Conservation (phyloP, 1,140 invertebrate species). For the Drosophila cardini region DNA sequence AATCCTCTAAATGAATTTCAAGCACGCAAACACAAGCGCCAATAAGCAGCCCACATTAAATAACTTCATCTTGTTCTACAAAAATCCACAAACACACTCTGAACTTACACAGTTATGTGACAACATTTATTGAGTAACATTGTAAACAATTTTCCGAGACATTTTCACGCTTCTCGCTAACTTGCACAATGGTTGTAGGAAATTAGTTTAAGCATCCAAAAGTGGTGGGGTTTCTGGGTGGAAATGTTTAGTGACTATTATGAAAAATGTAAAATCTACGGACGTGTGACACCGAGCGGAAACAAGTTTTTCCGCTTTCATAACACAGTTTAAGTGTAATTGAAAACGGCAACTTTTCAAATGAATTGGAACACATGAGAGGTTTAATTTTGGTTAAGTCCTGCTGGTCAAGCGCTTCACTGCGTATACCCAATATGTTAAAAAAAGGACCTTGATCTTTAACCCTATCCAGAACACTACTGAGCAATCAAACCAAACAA, state of each 20-base stretch:
- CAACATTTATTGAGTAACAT: conserved; percentile 27
- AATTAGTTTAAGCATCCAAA: conserved; percentile 70
- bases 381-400: conserved; percentile 6
- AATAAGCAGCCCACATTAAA: conserved; percentile 48
- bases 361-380: conserved; percentile 21
- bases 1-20: conserved; percentile 81
- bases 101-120: conserved; percentile 37
- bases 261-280: conserved; percentile 58
- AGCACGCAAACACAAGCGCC: conserved; percentile 79
- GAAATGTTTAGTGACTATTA: conserved; percentile 43
- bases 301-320: conserved; percentile 51
- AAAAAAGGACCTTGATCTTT: conserved; percentile 17
- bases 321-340: conserved; percentile 63
- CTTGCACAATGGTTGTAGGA: conserved; percentile 71
- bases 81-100: conserved; percentile 7
- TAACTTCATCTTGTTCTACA: neutral
- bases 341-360: conserved; percentile 38
- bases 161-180: conserved; percentile 62
- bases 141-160: conserved; percentile 55
- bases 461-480: conserved; percentile 50
- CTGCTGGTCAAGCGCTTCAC: conserved; percentile 42
- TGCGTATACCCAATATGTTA: conserved; percentile 59
- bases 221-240: conserved; percentile 12
- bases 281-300: conserved; percentile 62
- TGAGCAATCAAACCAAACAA: conserved; percentile 38